Evolutionary conservation across 2,888 invertebrate species (phyloP).

Genomic region (Glaucopsyche alexis): DNA sequence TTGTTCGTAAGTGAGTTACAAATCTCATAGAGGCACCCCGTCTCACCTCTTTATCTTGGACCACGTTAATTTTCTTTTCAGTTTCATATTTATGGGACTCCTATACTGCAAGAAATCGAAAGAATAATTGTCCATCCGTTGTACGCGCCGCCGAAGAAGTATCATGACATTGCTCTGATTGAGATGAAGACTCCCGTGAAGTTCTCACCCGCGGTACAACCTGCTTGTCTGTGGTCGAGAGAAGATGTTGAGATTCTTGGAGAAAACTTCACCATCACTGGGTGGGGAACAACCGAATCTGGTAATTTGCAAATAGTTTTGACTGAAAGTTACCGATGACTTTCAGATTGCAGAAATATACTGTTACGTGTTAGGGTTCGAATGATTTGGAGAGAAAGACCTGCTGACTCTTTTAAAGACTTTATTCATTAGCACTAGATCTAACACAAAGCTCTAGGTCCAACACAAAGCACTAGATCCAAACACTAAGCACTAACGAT

Average conservation of each 20-base stretch:
- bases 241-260: slow-evolving; percentile 34
- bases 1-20: too few species aligned
- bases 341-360: neutral
- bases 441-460: too few species aligned
- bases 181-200: slow-evolving; percentile 38
- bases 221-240: slow-evolving; percentile 44
- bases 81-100: slow-evolving; percentile 34
- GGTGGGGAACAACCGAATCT: slow-evolving; percentile 43
- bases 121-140: slow-evolving; percentile 43
- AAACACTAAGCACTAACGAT: too few species aligned
- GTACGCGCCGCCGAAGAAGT: slow-evolving; percentile 43
- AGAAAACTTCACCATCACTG: slow-evolving; percentile 40
- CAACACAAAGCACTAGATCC: too few species aligned
- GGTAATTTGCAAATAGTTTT: slow-evolving; percentile 24
- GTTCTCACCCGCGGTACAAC: slow-evolving; percentile 40
- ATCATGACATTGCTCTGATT: slow-evolving; percentile 46
- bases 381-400: too few species aligned
- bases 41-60: too few species aligned
- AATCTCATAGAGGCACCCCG: too few species aligned
- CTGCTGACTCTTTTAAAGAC: too few species aligned
- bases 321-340: too few species aligned
- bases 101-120: slow-evolving; percentile 39
- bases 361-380: too few species aligned
- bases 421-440: too few species aligned
- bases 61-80: slow-evolving; percentile 25